A percentile compares a stretch with the other conserved stretches of the same genome.
Conservation (phyloP, 37 sponge, comb jelly and placozoan genomes). For the Petrosia ficiformis region DNA sequence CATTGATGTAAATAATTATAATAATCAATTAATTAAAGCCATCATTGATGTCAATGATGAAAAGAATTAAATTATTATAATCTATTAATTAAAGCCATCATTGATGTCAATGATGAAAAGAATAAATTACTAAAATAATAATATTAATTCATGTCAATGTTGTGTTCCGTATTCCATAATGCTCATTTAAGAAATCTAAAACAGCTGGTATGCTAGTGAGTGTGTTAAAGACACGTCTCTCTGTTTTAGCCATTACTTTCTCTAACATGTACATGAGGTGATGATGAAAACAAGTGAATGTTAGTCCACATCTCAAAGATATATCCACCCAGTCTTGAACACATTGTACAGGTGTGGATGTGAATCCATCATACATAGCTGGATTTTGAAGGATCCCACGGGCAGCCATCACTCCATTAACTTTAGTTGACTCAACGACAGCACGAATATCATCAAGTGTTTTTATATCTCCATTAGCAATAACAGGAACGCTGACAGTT, state of each 20-base stretch:
- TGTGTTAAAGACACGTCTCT: constrained; percentile 74
- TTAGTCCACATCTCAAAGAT: constrained; percentile 51
- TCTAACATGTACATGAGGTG: constrained; percentile 94
- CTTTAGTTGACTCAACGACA: constrained; percentile 49
- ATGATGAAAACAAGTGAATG: constrained; percentile 82
- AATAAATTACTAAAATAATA: not conserved
- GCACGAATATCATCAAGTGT: constrained; percentile 31
- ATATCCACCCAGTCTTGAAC: constrained; percentile 85
- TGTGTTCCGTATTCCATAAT: constrained; percentile 18
- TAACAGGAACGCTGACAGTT: constrained; percentile 79
- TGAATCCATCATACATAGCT: constrained; percentile 77
- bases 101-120: not conserved
- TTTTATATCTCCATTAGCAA: constrained; percentile 90
- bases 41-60: too few species aligned
- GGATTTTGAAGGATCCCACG: constrained; percentile 90
- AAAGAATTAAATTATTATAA: too few species aligned
- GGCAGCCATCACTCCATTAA: constrained; percentile 91
- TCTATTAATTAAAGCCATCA: too few species aligned
- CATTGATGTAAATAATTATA: too few species aligned
- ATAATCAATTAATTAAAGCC: too few species aligned
- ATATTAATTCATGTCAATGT: not conserved
- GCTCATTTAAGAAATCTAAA: constrained; percentile 67
- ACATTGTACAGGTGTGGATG: constrained; percentile 68
- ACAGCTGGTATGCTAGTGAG: constrained; percentile 80
- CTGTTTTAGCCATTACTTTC: constrained; percentile 45